These are phyloP conservation scores for Polia nebulosa DNA, from an alignment of 2,888 invertebrate genomes.

Conservation along the genomic window DNA sequence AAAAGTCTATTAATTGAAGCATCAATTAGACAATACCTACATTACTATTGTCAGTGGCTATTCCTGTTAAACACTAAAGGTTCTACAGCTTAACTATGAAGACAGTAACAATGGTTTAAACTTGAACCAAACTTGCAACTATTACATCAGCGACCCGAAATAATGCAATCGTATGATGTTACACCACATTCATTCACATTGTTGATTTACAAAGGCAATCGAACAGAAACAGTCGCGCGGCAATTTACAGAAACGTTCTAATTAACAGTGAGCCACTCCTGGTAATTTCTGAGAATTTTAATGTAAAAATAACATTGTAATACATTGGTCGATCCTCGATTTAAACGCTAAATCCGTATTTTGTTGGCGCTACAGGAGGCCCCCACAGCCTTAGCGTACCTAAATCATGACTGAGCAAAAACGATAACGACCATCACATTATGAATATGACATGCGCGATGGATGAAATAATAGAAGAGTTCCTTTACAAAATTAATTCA, in stretches of 20 bases:
- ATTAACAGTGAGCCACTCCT: constrained; percentile 56
- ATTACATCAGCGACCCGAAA: constrained; percentile 52
- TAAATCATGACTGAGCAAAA: constrained; percentile 73
- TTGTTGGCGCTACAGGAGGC: constrained; percentile 71
- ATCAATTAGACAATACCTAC: constrained; percentile 54
- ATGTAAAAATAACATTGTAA: constrained; percentile 57
- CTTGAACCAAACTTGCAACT: constrained; percentile 44
- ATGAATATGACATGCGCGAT: constrained; percentile 49
- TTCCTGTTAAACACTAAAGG: constrained; percentile 38
- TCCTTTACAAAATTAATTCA: constrained; percentile 52
- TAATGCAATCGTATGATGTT: constrained; percentile 52
- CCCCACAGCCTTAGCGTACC: constrained; percentile 63
- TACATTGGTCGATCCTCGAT: constrained; percentile 70
- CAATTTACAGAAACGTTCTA: constrained; percentile 68
- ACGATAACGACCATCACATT: constrained; percentile 62
- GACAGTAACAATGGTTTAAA: constrained; percentile 34
- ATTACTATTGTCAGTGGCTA: constrained; percentile 47
- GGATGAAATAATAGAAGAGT: constrained; percentile 62
- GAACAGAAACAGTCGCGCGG: constrained; percentile 57
- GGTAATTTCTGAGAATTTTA: constrained; percentile 50
- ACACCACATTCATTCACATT: constrained; percentile 43
- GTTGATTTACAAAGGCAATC: constrained; percentile 63
- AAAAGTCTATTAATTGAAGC: constrained; percentile 47
- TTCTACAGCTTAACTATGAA: constrained; percentile 22
- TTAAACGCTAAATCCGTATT: constrained; percentile 62